These are phyloP conservation scores for Philereme vetulata DNA, from an alignment of 2,888 invertebrate genomes.

Conservation along the genomic window DNA sequence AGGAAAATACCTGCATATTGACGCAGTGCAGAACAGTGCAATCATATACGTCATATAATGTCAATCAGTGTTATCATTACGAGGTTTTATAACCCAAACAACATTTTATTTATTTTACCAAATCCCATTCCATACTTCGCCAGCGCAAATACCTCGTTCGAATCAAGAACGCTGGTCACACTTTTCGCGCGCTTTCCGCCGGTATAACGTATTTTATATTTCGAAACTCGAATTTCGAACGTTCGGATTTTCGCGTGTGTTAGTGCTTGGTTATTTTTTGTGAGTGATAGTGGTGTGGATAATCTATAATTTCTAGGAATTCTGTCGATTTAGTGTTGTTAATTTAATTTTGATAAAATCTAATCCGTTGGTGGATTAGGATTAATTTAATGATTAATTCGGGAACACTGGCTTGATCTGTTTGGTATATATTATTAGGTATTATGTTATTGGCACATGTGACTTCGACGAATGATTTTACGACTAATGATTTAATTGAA, in stretches of 20 bases:
- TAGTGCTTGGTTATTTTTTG: not conserved
- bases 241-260: not conserved
- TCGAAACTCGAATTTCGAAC: slow-evolving; percentile 21
- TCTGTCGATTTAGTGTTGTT: slow-evolving; percentile 1
- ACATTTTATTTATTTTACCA: not conserved
- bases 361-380: not conserved
- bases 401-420: not conserved
- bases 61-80: too few relatives aligned
- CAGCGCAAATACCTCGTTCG: slow-evolving; percentile 17
- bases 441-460: not conserved
- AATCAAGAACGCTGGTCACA: slow-evolving; percentile 32
- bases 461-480: not conserved
- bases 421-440: not conserved
- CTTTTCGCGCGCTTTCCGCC: slow-evolving; percentile 38
- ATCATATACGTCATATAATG: too few relatives aligned
- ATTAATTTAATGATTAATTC: not conserved
- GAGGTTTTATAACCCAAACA: not conserved
- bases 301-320: slow-evolving; percentile 6
- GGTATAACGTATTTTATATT: slow-evolving; percentile 35
- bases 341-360: not conserved
- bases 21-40: too few relatives aligned
- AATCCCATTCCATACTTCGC: slow-evolving; percentile 34
- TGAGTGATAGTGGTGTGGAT: slow-evolving; percentile 7
- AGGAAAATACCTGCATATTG: too few relatives aligned
- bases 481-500: too few relatives aligned